A percentile compares a stretch with the other conserved stretches of the same genome.
phyloP scores from a whole-genome alignment of 2,113 vertebrate genomes.

The Ptyas mucosa region DNA sequence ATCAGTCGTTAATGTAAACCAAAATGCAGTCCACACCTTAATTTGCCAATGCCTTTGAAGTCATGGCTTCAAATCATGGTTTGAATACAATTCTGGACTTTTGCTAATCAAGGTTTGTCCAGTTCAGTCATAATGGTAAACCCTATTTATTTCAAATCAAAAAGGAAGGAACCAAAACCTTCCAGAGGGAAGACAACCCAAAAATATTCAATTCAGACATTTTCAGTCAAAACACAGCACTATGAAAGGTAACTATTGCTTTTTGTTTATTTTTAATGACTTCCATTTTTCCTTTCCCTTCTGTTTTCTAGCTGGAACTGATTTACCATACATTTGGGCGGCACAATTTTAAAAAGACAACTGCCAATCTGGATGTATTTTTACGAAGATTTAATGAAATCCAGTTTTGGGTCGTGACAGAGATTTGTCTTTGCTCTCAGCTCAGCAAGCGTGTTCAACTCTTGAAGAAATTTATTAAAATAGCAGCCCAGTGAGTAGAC shows the following conservation, averaged over 20 bases:
- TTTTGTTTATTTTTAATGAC: background rate
- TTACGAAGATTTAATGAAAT: slow-evolving; percentile 96
- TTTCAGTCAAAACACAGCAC: background rate
- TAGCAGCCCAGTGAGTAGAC: slow-evolving; percentile 91
- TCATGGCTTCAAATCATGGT: background rate
- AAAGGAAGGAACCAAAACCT: background rate
- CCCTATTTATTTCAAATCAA: background rate
- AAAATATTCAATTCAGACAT: background rate
- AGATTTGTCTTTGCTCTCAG: slow-evolving; percentile 92
- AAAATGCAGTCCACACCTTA: background rate
- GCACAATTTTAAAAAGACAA: slow-evolving; percentile 91
- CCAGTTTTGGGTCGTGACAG: slow-evolving; percentile 96
- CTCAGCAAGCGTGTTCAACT: slow-evolving; percentile 97
- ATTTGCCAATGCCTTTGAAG: background rate
- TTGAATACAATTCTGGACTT: background rate
- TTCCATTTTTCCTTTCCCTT: slow-evolving; percentile 51
- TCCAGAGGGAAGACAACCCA: background rate
- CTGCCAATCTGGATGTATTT: slow-evolving; percentile 96
- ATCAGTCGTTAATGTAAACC: background rate
- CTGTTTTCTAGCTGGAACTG: slow-evolving; percentile 84
- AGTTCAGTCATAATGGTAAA: background rate
- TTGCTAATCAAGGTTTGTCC: background rate
- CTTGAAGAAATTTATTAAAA: slow-evolving; percentile 98
- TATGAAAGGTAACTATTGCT: background rate
- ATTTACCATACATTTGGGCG: slow-evolving; percentile 96